Conservation (phyloP, 2,888 invertebrate species). For the Salpingus planirostris region DNA sequence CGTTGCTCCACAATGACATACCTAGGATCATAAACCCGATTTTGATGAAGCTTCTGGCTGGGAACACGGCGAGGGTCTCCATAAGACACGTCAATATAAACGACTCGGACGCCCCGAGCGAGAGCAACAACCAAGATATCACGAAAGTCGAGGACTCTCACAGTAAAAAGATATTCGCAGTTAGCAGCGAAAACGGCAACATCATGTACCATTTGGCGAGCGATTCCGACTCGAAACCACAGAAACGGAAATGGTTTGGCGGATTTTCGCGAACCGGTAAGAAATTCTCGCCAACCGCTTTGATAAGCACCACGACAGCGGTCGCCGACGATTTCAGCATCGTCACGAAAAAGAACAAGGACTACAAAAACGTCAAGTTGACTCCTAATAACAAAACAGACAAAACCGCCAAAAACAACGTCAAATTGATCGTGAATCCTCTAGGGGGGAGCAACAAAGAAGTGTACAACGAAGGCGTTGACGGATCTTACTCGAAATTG, state of each 20-base stretch:
- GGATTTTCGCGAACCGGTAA: slow-evolving; percentile 35
- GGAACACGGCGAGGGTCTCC: slow-evolving; percentile 72
- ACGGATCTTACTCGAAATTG: slow-evolving; percentile 37
- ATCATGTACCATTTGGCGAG: slow-evolving; percentile 56
- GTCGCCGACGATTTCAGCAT: slow-evolving; percentile 36
- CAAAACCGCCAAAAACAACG: slow-evolving; percentile 30
- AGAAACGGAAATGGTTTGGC: slow-evolving; percentile 38
- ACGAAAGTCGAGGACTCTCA: slow-evolving; percentile 31
- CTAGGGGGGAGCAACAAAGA: slow-evolving; percentile 40
- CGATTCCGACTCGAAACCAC: slow-evolving; percentile 34
- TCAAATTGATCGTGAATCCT: slow-evolving; percentile 41
- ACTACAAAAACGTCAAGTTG: slow-evolving; percentile 31
- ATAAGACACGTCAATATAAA: slow-evolving; percentile 64
- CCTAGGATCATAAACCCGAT: slow-evolving; percentile 70
- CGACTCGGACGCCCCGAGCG: slow-evolving; percentile 43
- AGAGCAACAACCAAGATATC: slow-evolving; percentile 26
- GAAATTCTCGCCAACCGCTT: slow-evolving; percentile 28
- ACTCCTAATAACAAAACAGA: slow-evolving; percentile 21
- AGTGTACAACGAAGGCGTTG: slow-evolving; percentile 37
- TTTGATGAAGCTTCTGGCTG: slow-evolving; percentile 63
- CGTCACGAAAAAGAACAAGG: slow-evolving; percentile 37
- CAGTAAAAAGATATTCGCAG: slow-evolving; percentile 63
- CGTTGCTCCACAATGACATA: slow-evolving; percentile 67
- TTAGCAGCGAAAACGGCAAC: slow-evolving; percentile 73
- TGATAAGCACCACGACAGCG: slow-evolving; percentile 38